These are phyloP conservation scores for Melanostoma scalare DNA, from an alignment of 2,888 invertebrate genomes.

Conservation along the genomic window DNA sequence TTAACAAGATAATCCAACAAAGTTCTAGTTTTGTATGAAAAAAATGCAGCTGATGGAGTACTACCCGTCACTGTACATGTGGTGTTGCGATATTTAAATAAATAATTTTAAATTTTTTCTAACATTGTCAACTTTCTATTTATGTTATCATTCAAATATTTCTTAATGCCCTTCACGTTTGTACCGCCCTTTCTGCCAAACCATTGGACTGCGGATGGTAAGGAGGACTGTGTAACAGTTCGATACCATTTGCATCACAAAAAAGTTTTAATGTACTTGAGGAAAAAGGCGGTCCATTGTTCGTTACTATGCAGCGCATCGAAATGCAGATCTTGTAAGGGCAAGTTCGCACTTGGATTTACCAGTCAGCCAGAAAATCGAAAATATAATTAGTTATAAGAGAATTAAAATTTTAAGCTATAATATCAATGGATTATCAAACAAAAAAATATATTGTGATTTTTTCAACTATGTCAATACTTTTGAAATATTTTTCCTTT, in stretches of 20 bases:
- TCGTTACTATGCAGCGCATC: too few relatives aligned
- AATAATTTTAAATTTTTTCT: conserved; percentile 14
- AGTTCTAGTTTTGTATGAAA: background rate
- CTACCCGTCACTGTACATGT: conserved; percentile 3
- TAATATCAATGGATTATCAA: too few relatives aligned
- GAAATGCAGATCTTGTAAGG: too few relatives aligned
- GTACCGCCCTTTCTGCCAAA: conserved; percentile 30
- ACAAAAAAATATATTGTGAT: too few relatives aligned
- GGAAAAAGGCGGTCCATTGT: conserved; percentile 29
- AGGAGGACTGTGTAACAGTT: background rate
- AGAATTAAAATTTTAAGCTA: too few relatives aligned
- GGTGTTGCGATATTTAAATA: conserved; percentile 16
- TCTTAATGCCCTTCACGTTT: conserved; percentile 15
- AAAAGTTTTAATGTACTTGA: conserved; percentile 5
- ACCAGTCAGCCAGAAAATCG: too few relatives aligned
- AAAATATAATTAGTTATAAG: too few relatives aligned
- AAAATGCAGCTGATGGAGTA: conserved; percentile 4
- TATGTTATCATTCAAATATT: background rate
- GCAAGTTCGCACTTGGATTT: too few relatives aligned
- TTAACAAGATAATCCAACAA: conserved; percentile 3
- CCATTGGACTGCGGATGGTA: conserved; percentile 35
- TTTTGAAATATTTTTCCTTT: too few relatives aligned
- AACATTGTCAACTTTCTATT: background rate
- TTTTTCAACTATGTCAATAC: too few relatives aligned
- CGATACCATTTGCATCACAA: conserved; percentile 2